Evolutionary conservation across 2,888 invertebrate genomes (phyloP).

Genomic region (Phragmatobia fuliginosa): DNA sequence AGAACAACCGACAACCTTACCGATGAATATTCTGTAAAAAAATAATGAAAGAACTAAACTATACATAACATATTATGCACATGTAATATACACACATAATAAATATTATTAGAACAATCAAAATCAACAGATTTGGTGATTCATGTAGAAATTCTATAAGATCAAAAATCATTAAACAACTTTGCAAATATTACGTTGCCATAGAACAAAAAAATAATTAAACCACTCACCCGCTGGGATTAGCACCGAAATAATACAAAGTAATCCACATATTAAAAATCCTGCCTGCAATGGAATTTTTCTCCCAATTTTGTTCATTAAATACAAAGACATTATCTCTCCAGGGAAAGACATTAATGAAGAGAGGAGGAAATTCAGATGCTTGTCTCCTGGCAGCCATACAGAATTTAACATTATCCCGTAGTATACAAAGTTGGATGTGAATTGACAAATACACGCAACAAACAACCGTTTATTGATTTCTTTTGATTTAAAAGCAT

Average conservation of each 20-base stretch:
- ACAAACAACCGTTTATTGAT: slow-evolving; percentile 67
- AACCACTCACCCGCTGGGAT: slow-evolving; percentile 66
- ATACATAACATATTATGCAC: neutral
- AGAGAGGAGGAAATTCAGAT: slow-evolving; percentile 71
- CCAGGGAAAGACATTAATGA: slow-evolving; percentile 78
- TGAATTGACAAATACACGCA: slow-evolving; percentile 62
- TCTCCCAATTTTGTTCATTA: slow-evolving; percentile 76
- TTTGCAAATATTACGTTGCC: neutral
- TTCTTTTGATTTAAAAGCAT: slow-evolving; percentile 66
- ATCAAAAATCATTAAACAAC: too few species aligned
- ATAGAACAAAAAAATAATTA: neutral
- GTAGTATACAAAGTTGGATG: slow-evolving; percentile 73
- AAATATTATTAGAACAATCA: too few species aligned
- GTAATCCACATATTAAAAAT: slow-evolving; percentile 61
- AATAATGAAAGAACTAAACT: neutral
- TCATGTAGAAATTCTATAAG: too few species aligned
- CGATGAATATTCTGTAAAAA: slow-evolving; percentile 60
- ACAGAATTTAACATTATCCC: slow-evolving; percentile 76
- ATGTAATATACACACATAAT: too few species aligned
- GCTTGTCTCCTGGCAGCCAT: slow-evolving; percentile 74
- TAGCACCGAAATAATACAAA: slow-evolving; percentile 64
- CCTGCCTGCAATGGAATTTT: slow-evolving; percentile 68
- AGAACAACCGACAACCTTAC: slow-evolving; percentile 79
- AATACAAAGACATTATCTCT: slow-evolving; percentile 68
- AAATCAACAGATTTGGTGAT: too few species aligned